phyloP scores from a whole-genome alignment of 2,888 invertebrate genomes.

The Lomographa bimaculata region DNA sequence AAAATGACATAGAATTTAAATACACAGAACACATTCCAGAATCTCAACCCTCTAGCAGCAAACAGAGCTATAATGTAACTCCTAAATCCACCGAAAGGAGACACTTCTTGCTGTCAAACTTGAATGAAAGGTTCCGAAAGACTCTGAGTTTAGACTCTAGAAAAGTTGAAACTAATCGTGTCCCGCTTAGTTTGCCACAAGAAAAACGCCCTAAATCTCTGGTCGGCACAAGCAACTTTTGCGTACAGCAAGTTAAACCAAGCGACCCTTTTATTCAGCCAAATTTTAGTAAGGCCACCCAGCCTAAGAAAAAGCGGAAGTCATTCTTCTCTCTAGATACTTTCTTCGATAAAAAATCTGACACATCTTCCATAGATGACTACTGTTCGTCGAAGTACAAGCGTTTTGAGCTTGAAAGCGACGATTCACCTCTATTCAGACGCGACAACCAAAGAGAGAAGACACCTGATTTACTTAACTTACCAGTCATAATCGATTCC shows the following conservation, averaged over 20 bases:
- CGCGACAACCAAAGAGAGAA: slow-evolving; percentile 61
- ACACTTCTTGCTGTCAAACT: slow-evolving; percentile 68
- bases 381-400: slow-evolving; percentile 80
- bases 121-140: slow-evolving; percentile 77
- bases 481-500: slow-evolving; percentile 75
- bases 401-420: slow-evolving; percentile 76
- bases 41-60: slow-evolving; percentile 70
- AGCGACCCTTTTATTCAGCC: slow-evolving; percentile 55
- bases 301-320: slow-evolving; percentile 76
- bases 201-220: slow-evolving; percentile 74
- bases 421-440: slow-evolving; percentile 75
- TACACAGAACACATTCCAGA: slow-evolving; percentile 76
- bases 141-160: slow-evolving; percentile 78
- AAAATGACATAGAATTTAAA: slow-evolving; percentile 77
- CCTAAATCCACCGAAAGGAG: slow-evolving; percentile 75
- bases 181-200: slow-evolving; percentile 60
- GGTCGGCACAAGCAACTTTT: slow-evolving; percentile 70
- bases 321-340: slow-evolving; percentile 80
- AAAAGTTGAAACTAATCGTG: slow-evolving; percentile 68
- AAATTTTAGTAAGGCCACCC: slow-evolving; percentile 67
- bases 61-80: slow-evolving; percentile 72
- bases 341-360: slow-evolving; percentile 79
- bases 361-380: slow-evolving; percentile 77
- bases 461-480: slow-evolving; percentile 74
- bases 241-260: slow-evolving; percentile 61